Percentiles rank a stretch among this genome's conserved stretches.
Evolutionary conservation across 2,888 invertebrate genomes (phyloP).

Genomic region (Leucophora obtusa): DNA sequence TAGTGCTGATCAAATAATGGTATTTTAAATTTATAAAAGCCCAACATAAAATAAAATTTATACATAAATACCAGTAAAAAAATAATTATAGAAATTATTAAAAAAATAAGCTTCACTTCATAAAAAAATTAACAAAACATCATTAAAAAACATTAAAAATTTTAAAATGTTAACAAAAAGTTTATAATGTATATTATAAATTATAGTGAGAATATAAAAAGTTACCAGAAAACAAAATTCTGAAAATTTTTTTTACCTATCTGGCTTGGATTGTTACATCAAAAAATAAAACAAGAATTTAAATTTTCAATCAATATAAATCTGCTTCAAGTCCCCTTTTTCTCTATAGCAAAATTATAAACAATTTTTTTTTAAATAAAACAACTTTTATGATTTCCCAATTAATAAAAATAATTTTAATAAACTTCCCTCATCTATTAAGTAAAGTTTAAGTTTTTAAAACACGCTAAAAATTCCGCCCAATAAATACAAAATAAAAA

Average conservation of each 20-base stretch:
- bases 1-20: constrained; percentile 87
- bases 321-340: constrained; percentile 8
- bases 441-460: constrained; percentile 54
- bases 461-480: constrained; percentile 71
- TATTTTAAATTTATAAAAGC: constrained; percentile 81
- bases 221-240: constrained; percentile 30
- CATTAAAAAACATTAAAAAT: constrained; percentile 27
- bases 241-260: constrained; percentile 27
- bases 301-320: constrained; percentile 27
- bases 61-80: constrained; percentile 34
- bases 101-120: constrained; percentile 57
- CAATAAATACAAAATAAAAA: constrained; percentile 59
- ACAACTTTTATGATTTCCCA: neutral
- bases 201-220: constrained; percentile 10
- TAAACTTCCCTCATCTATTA: constrained; percentile 12
- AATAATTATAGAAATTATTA: constrained; percentile 44
- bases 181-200: constrained; percentile 46
- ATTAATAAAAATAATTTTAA: constrained; percentile 13
- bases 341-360: constrained; percentile 19
- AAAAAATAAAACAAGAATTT: constrained; percentile 35
- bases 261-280: constrained; percentile 37
- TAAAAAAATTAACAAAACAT: constrained; percentile 39
- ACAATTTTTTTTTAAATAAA: constrained; percentile 10
- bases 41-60: constrained; percentile 38
- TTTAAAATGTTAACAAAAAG: constrained; percentile 36